Evolutionary conservation across 2,797 vertebrate species (phyloP).

Genomic region (Protonibea diacanthus): DNA sequence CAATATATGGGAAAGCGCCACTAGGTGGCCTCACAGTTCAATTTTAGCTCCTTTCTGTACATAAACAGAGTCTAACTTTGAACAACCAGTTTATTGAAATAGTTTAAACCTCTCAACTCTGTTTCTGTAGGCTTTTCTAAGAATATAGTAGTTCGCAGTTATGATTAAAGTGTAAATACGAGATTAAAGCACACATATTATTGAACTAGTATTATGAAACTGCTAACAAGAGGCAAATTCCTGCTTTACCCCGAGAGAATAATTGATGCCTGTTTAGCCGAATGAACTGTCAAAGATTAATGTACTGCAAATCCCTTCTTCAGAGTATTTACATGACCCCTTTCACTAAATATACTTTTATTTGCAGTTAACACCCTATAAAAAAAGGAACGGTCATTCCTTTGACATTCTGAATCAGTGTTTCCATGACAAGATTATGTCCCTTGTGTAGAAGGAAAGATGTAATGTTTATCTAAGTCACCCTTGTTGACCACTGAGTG

Average conservation of each 20-base stretch:
- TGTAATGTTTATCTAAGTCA: constrained; percentile 65
- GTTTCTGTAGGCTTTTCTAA: neutral
- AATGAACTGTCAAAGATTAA: neutral
- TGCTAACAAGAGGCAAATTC: neutral
- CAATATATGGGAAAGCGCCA: constrained; percentile 31
- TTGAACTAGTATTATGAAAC: neutral
- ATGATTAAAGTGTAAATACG: neutral
- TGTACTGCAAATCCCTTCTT: neutral
- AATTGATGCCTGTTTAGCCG: neutral
- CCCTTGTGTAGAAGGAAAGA: constrained; percentile 31
- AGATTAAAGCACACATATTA: neutral
- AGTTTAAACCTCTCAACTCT: neutral
- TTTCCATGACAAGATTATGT: constrained; percentile 54
- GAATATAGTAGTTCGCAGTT: neutral
- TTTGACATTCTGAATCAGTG: constrained; percentile 48
- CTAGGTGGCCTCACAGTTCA: constrained; percentile 66
- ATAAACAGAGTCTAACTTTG: neutral
- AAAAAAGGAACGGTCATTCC: constrained; percentile 11
- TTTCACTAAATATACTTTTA: constrained; percentile 9
- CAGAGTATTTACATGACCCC: neutral
- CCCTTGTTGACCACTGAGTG: constrained; percentile 32
- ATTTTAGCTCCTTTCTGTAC: neutral
- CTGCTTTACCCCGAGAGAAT: neutral
- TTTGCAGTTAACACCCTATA: constrained; percentile 38
- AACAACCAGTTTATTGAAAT: neutral